Conservation (phyloP, 2,797 vertebrate genomes). For the Acridotheres tristis region DNA sequence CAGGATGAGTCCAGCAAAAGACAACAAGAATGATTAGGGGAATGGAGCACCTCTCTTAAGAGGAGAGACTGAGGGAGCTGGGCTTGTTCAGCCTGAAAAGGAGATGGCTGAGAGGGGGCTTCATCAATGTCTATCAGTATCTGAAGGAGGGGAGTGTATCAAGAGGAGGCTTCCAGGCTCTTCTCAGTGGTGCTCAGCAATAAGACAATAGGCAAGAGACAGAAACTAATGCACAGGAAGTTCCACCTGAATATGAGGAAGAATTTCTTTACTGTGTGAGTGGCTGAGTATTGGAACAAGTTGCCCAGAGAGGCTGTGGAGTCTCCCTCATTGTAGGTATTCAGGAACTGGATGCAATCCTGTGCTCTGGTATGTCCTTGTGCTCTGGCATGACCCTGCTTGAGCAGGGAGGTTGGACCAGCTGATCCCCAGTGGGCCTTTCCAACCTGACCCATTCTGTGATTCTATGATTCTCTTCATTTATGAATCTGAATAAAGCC, state of each 20-base stretch:
- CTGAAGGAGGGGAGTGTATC: neutral
- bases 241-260: too few species aligned
- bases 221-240: neutral
- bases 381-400: too few species aligned
- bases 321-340: neutral
- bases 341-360: neutral
- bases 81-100: neutral
- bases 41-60: neutral
- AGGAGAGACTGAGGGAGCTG: neutral
- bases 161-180: neutral
- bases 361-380: neutral
- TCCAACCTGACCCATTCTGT: neutral
- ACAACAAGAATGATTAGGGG: too few species aligned
- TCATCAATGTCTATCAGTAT: too few species aligned
- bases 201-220: neutral
- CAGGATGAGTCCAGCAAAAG: neutral
- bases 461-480: neutral
- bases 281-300: neutral
- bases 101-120: neutral
- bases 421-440: too few species aligned
- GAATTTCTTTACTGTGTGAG: neutral
- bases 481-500: neutral
- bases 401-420: neutral
- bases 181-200: neutral
- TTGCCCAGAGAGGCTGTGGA: neutral